Conservation (phyloP, 2,113 vertebrate species). For the Sisor rabdophorus region DNA sequence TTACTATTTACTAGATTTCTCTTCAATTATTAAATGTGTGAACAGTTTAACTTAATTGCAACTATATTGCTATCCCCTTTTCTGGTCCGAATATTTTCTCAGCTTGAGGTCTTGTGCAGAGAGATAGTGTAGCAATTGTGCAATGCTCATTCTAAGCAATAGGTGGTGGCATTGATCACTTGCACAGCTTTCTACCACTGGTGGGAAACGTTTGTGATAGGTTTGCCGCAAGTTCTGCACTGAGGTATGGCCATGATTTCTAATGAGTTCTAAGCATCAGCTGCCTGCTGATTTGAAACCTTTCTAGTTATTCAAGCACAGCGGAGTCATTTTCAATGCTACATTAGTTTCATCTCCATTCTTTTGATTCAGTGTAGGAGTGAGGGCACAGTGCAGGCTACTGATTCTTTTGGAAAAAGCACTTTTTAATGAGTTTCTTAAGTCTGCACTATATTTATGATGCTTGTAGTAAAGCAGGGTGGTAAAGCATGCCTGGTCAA, state of each 20-base stretch:
- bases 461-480: too few relatives aligned
- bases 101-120: neutral
- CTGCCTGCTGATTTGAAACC: constrained; percentile 54
- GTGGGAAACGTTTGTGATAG: neutral
- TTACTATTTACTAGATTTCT: too few relatives aligned
- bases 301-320: constrained; percentile 1
- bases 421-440: neutral
- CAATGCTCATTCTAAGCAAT: constrained; percentile 22
- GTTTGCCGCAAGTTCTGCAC: constrained; percentile 60
- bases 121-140: constrained; percentile 19
- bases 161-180: constrained; percentile 40
- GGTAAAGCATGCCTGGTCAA: neutral
- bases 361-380: neutral
- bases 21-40: neutral
- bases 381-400: neutral
- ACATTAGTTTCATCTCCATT: neutral
- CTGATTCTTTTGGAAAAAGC: neutral
- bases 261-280: constrained; percentile 65
- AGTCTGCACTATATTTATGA: too few relatives aligned
- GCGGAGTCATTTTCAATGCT: neutral
- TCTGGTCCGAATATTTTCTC: neutral
- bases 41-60: neutral
- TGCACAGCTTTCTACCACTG: neutral
- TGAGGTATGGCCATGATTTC: constrained; percentile 66
- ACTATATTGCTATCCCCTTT: neutral